Conservation (phyloP, 2,888 invertebrate species). For the Temnothorax rugatulus region DNA sequence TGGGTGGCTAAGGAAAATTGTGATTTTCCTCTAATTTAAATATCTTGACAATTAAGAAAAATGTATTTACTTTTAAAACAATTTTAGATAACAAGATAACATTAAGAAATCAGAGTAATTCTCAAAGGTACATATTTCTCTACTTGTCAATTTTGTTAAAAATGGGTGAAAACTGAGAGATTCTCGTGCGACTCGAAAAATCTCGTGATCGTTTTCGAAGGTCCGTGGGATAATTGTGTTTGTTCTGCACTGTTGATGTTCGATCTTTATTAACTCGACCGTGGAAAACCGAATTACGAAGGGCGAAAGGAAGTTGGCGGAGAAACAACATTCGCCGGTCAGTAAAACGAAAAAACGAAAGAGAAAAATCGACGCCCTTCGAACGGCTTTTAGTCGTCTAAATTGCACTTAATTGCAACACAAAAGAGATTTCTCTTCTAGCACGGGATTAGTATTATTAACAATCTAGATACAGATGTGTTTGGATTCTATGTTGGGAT, state of each 20-base stretch:
- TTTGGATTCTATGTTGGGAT: neutral
- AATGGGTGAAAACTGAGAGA: neutral
- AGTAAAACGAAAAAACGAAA: conserved; percentile 29
- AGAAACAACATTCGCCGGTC: conserved; percentile 43
- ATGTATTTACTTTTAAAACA: neutral
- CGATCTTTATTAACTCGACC: conserved; percentile 75
- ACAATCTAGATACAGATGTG: conserved; percentile 12
- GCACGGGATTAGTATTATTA: conserved; percentile 25
- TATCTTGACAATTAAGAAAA: neutral
- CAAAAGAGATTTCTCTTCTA: conserved; percentile 33
- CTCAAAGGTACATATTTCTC: neutral
- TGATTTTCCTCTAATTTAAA: neutral
- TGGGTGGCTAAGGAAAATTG: neutral
- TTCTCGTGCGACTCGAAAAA: conserved; percentile 62
- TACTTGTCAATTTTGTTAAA: conserved; percentile 47
- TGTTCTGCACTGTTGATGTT: conserved; percentile 76
- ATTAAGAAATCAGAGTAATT: neutral
- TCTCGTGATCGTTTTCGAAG: conserved; percentile 75
- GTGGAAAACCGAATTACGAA: conserved; percentile 60
- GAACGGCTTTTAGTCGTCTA: conserved; percentile 42
- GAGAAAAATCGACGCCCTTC: conserved; percentile 50
- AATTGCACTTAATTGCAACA: conserved; percentile 43
- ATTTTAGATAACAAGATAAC: neutral
- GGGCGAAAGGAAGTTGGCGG: conserved; percentile 38
- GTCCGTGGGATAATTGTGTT: conserved; percentile 76